Evolutionary conservation across 30 jellyfish, hydroid and myxozoan genomes (phyloP), one percentile per base, ranked within the genome.

Genomic region (Hydractinia symbiolongicarpus): DNA sequence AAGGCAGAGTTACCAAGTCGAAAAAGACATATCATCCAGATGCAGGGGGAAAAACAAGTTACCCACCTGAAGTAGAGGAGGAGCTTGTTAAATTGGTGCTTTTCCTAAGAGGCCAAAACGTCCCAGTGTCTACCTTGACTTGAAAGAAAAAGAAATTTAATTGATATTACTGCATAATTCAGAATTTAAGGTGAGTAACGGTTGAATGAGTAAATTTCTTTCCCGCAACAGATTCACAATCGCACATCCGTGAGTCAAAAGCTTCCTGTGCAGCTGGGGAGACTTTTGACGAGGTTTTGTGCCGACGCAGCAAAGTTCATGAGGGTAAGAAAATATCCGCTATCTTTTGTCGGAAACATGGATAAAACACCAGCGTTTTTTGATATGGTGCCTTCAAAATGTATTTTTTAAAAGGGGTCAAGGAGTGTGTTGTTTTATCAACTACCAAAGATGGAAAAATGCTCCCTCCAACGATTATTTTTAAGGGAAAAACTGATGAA

Each of bases 161-260:
- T 67, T 67, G 13, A 67, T 67, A 67, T 10, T 9, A 67, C 77
- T 44, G 44, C 77, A 67, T 20, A 67, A 67, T 19, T 44, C 77
- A 19, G 19, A 67, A 13, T 67, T 9, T 67, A 19, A 13, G 49
- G 77, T 10, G 49, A 67, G 77, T 67, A 67, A 19, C 49, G 77
- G 77, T 67, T 67, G 77, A 44, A 9, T 67, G 77, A 67, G 10
- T 8, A 67, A 67, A 13, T 67, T 67, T 20, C n/a, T n/a, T n/a
- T n/a, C n/a, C n/a, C n/a, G n/a, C n/a, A n/a, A n/a, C n/a, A n/a
- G n/a, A 67, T 19, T 67, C 77, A 9, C 49, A 67, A 19, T 19
- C 77, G 49, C 77, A 67, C 77, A 20, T 67, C 77, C 77, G 77
- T 67, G 8, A 9, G 77, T 19, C 77, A 67, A 19, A 67, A 67